These are phyloP conservation scores for Sebastes vulpes DNA, from an alignment of 2,797 vertebrate genomes.

Conservation along the genomic window DNA sequence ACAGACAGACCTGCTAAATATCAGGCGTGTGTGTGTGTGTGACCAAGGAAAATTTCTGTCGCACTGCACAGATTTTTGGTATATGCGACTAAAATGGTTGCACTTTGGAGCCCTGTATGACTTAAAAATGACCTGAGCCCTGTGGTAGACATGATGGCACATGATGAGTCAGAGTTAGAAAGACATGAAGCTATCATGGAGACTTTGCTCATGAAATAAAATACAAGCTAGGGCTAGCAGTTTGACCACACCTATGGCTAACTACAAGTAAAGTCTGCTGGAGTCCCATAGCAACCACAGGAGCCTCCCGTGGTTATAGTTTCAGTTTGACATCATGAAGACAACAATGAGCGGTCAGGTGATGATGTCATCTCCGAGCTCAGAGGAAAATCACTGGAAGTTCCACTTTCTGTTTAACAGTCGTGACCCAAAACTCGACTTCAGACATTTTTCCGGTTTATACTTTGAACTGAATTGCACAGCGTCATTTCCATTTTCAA, in stretches of 20 bases:
- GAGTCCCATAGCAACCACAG: constrained; percentile 21
- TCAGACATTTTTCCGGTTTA: neutral
- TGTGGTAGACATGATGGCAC: neutral
- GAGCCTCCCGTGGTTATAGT: constrained; percentile 6
- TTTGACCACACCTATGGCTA: constrained; percentile 5
- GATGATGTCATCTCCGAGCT: constrained; percentile 19
- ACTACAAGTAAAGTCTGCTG: neutral
- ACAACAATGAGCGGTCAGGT: constrained; percentile 1
- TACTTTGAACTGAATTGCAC: neutral
- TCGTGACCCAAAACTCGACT: neutral
- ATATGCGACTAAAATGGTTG: too few relatives aligned
- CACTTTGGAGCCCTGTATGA: neutral
- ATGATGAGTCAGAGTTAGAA: constrained; percentile 22
- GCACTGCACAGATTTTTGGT: too few relatives aligned
- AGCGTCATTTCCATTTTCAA: neutral
- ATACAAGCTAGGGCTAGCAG: neutral
- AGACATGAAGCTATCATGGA: neutral
- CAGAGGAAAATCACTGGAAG: constrained; percentile 34
- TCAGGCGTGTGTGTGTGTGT: too few relatives aligned
- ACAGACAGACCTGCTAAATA: neutral
- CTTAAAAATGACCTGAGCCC: constrained; percentile 2
- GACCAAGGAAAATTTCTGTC: too few relatives aligned
- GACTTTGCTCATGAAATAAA: constrained; percentile 2
- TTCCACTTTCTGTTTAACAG: constrained; percentile 46
- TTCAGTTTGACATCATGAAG: constrained; percentile 8